Conservation (phyloP, 2,113 vertebrate species). For the Cyprinus carpio region DNA sequence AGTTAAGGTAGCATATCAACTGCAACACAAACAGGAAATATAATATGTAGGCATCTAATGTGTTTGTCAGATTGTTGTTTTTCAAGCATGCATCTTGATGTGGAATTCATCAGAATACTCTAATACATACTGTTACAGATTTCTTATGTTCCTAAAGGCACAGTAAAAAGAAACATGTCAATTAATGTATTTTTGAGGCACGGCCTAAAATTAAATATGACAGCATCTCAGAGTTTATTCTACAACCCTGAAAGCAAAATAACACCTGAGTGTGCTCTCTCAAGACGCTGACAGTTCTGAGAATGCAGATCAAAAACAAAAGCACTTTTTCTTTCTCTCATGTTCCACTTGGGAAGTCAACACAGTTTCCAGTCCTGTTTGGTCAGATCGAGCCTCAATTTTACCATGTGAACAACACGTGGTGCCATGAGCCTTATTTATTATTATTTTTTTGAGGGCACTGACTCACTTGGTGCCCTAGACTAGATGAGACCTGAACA, state of each 20-base stretch:
- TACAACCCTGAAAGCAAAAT: slow-evolving; percentile 25
- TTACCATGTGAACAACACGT: neutral
- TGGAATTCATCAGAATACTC: neutral
- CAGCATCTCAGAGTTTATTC: slow-evolving; percentile 5
- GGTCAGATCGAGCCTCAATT: neutral
- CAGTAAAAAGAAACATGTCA: neutral
- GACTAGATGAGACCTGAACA: too few species aligned
- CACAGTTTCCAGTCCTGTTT: neutral
- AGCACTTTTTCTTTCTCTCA: neutral
- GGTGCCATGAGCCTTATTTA: too few species aligned
- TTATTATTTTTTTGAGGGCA: too few species aligned
- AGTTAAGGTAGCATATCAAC: neutral
- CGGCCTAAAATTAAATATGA: slow-evolving; percentile 25
- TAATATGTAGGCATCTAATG: neutral
- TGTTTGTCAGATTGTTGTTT: neutral
- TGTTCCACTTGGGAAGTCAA: neutral
- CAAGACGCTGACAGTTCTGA: neutral
- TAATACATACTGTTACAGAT: neutral
- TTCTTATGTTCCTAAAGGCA: neutral
- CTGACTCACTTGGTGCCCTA: too few species aligned
- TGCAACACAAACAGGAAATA: neutral
- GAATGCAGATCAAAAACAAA: slow-evolving; percentile 6
- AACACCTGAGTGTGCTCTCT: neutral
- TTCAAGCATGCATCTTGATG: neutral
- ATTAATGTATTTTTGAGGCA: neutral